Evolutionary conservation across 2,888 invertebrate genomes (phyloP).

Genomic region (Hirtodrosophila trivittata): DNA sequence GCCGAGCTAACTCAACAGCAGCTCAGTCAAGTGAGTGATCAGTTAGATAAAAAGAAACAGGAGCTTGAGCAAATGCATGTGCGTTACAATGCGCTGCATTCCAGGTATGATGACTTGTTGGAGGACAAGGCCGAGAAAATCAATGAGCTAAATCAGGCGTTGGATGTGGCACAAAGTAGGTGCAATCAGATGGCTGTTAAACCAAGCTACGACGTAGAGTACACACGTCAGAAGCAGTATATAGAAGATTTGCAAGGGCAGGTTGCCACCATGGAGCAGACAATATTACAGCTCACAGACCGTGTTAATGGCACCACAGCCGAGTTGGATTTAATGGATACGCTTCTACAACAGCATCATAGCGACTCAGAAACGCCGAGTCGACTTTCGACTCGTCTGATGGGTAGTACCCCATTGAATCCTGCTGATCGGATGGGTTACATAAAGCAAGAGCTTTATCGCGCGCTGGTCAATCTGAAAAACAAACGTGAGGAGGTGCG

Average conservation of each 20-base stretch:
- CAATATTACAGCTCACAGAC: conserved; percentile 75
- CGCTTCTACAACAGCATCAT: conserved; percentile 80
- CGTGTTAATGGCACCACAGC: conserved; percentile 79
- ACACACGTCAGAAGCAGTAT: conserved; percentile 72
- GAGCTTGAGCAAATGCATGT: conserved; percentile 85
- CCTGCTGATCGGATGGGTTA: conserved; percentile 83
- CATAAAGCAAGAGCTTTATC: conserved; percentile 84
- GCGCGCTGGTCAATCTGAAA: conserved; percentile 84
- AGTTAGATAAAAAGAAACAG: conserved; percentile 84
- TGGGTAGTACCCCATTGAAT: conserved; percentile 81
- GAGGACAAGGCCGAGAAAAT: conserved; percentile 87
- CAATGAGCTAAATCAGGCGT: conserved; percentile 86
- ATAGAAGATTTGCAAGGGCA: conserved; percentile 79
- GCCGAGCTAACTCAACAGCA: conserved; percentile 85
- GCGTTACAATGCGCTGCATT: conserved; percentile 86
- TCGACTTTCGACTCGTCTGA: conserved; percentile 52
- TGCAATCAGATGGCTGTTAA: conserved; percentile 82
- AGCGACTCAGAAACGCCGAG: conserved; percentile 61
- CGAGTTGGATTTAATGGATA: conserved; percentile 82
- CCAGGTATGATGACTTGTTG: conserved; percentile 86
- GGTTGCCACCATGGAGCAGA: conserved; percentile 77
- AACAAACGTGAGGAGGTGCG: conserved; percentile 85
- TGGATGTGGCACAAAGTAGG: conserved; percentile 86
- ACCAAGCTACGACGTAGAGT: conserved; percentile 79
- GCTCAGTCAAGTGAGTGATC: conserved; percentile 83